A percentile compares a stretch with the other conserved stretches of the same genome.
Evolutionary conservation across 2,888 invertebrate genomes (phyloP).

Genomic region (Amphimallon solstitiale): DNA sequence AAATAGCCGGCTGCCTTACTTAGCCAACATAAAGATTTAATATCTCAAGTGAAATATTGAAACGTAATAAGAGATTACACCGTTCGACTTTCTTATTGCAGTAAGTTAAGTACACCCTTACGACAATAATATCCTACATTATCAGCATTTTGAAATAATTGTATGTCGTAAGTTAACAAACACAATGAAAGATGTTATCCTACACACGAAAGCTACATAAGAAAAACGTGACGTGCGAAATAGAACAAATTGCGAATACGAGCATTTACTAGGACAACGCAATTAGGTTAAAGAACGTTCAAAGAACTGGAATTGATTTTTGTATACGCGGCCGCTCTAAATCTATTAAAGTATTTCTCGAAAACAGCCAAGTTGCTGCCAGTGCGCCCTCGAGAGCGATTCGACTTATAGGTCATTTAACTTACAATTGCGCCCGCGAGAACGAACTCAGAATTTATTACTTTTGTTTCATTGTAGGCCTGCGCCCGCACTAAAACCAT

Average conservation of each 20-base stretch:
- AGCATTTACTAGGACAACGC: background rate
- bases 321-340: background rate
- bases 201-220: too few relatives aligned
- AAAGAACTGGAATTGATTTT: background rate
- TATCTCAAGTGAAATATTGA: too few relatives aligned
- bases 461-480: constrained; percentile 3
- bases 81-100: background rate
- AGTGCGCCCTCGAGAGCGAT: constrained; percentile 7
- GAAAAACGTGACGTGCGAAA: too few relatives aligned
- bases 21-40: too few relatives aligned
- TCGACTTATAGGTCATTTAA: constrained; percentile 18
- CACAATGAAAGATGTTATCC: background rate
- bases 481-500: background rate
- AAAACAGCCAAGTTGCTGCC: background rate
- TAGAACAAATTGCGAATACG: background rate
- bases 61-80: background rate
- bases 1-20: too few relatives aligned
- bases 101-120: too few relatives aligned
- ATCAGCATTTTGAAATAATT: background rate
- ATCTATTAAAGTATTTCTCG: constrained; percentile 14
- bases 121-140: too few relatives aligned
- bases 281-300: constrained; percentile 2
- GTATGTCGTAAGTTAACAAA: background rate
- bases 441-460: constrained; percentile 2
- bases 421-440: constrained; percentile 6